Conservation (phyloP, 2,797 vertebrate species). For the Chelon labrosus region DNA sequence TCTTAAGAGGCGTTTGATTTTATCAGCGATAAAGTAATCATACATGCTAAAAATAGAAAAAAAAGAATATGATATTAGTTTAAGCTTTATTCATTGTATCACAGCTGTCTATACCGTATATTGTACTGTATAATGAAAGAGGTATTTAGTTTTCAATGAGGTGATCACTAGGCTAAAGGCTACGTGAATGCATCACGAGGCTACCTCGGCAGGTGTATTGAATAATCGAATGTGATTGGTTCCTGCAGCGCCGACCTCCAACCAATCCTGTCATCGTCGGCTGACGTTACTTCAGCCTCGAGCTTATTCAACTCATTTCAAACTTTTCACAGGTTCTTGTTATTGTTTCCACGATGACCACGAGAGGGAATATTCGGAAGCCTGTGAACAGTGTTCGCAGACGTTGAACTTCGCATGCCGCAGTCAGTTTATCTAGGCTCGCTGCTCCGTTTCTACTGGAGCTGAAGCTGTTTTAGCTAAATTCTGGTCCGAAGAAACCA, state of each 20-base stretch:
- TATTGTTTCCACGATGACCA: conserved; percentile 17
- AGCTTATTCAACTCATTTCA: conserved; percentile 37
- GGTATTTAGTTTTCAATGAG: no score
- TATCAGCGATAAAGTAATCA: no score
- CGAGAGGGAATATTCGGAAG: not conserved
- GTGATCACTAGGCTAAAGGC: not conserved
- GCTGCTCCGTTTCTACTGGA: not conserved
- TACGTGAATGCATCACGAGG: not conserved
- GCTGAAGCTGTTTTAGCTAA: not conserved
- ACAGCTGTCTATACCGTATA: no score
- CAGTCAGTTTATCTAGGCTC: not conserved
- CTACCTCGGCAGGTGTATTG: conserved; percentile 52
- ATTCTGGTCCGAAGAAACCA: not conserved
- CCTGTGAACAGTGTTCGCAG: not conserved
- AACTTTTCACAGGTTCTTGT: conserved; percentile 34
- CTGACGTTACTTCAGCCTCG: conserved; percentile 46
- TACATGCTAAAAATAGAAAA: no score
- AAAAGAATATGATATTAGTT: no score
- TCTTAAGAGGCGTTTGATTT: no score
- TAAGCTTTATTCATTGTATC: no score
- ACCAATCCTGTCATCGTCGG: conserved; percentile 9
- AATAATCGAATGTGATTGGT: conserved; percentile 56
- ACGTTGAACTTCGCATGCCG: conserved; percentile 13
- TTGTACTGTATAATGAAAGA: no score
- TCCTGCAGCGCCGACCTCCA: not conserved